Evolutionary conservation across 2,113 vertebrate genomes (phyloP).

Genomic region (Aegithalos caudatus): DNA sequence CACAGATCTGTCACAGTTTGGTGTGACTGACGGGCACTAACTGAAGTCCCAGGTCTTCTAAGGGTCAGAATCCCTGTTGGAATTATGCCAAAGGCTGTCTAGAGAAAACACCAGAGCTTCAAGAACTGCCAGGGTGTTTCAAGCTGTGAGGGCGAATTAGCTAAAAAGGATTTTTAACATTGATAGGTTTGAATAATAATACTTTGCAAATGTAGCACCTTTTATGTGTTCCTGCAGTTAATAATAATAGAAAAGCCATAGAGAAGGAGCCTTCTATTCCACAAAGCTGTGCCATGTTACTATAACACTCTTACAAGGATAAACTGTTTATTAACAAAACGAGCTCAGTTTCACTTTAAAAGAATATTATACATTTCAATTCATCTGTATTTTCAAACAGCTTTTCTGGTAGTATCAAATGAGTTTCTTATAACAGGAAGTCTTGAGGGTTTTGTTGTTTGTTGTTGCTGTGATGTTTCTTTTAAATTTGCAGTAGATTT

Average conservation of each 20-base stretch:
- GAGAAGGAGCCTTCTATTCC: constrained; percentile 2
- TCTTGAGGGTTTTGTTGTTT: background rate
- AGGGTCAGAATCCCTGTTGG: background rate
- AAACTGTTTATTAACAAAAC: background rate
- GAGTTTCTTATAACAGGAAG: background rate
- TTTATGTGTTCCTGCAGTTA: background rate
- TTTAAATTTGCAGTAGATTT: background rate
- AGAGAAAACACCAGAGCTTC: background rate
- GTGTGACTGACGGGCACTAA: background rate
- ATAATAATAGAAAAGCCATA: background rate
- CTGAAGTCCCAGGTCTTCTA: background rate
- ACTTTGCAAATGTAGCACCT: background rate
- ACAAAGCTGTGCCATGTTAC: background rate
- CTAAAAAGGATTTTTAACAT: constrained; percentile 15
- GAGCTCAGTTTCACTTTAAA: background rate
- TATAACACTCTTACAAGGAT: background rate
- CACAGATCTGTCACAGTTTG: background rate
- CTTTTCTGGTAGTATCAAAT: background rate
- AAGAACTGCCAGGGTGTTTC: constrained; percentile 6
- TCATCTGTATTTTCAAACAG: background rate
- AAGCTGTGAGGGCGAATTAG: constrained; percentile 25
- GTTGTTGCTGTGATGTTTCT: background rate
- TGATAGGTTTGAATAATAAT: constrained; percentile 28
- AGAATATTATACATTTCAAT: background rate
- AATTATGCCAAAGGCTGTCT: constrained; percentile 8